phyloP scores from a whole-genome alignment of 2,888 invertebrate species.

The Desoria tigrina region DNA sequence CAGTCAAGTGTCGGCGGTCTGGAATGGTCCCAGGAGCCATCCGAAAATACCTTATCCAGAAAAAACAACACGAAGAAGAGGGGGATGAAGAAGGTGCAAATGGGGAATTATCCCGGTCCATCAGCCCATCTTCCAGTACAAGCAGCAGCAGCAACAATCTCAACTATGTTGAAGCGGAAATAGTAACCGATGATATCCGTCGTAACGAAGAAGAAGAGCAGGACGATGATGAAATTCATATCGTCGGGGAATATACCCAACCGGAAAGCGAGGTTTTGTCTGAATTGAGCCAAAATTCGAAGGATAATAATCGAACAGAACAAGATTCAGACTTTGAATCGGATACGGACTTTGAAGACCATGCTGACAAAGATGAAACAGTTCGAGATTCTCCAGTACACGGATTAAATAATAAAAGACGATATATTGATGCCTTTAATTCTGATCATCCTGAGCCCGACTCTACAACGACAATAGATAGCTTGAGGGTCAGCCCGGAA shows the following conservation, averaged over 20 bases:
- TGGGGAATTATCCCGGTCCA: not conserved
- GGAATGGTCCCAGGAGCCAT: slow-evolving; percentile 14
- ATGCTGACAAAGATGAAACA: no score
- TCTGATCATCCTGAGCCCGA: not conserved
- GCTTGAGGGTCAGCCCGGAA: no score
- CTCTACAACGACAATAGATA: not conserved
- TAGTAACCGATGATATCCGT: not conserved
- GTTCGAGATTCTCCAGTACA: no score
- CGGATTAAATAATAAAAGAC: not conserved
- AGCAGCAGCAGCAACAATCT: not conserved
- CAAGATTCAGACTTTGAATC: no score
- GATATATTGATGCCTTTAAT: not conserved
- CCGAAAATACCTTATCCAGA: slow-evolving; percentile 12
- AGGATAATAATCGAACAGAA: no score
- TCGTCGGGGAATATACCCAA: not conserved
- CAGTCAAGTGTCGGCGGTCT: not conserved
- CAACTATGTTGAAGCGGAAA: slow-evolving; percentile 2
- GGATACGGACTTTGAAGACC: no score
- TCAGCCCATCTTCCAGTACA: not conserved
- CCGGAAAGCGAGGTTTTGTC: not conserved
- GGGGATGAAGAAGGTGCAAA: not conserved
- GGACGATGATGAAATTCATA: slow-evolving; percentile 1
- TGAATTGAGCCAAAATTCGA: no score
- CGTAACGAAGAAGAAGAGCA: not conserved
- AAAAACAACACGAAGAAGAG: not conserved